Percentiles rank a stretch among this genome's conserved stretches.
These are phyloP conservation scores for Drosophila testacea DNA, from an alignment of 2,888 invertebrate genomes.

Conservation along the genomic window DNA sequence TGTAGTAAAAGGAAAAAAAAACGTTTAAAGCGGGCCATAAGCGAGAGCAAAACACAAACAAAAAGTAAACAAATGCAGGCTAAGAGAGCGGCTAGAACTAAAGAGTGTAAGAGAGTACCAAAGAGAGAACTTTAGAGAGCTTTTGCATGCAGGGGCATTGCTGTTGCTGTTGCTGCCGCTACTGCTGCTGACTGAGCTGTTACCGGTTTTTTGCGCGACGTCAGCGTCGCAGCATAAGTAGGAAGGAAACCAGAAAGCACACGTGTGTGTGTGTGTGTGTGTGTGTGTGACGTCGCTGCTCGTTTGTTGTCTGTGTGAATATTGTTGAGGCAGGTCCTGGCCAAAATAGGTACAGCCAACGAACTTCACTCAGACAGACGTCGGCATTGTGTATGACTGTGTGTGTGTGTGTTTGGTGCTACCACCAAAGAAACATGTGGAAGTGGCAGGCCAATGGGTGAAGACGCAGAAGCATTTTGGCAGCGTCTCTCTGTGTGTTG, in stretches of 20 bases:
- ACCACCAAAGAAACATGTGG: constrained; percentile 60
- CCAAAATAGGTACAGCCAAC: constrained; percentile 84
- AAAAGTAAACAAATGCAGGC: constrained; percentile 59
- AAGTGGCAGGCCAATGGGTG: constrained; percentile 71
- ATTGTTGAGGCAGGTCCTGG: constrained; percentile 84
- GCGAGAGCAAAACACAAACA: constrained; percentile 46
- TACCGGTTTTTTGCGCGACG: constrained; percentile 64
- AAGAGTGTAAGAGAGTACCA: constrained; percentile 4
- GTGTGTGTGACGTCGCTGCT: constrained; percentile 43
- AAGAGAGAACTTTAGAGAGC: constrained; percentile 17
- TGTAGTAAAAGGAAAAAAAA: not conserved
- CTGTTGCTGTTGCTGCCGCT: constrained; percentile 34
- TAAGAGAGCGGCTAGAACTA: constrained; percentile 32
- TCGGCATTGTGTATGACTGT: constrained; percentile 19
- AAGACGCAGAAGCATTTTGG: constrained; percentile 70
- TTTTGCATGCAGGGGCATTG: constrained; percentile 44
- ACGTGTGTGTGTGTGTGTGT: constrained; percentile 31
- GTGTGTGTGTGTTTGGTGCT: constrained; percentile 30
- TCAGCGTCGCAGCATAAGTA: constrained; percentile 61
- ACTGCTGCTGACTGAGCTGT: constrained; percentile 49
- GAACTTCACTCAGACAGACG: constrained; percentile 79
- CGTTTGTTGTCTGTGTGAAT: constrained; percentile 59
- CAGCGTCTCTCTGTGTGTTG: constrained; percentile 49
- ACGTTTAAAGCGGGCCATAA: constrained; percentile 48
- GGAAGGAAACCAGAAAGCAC: constrained; percentile 78